A percentile compares a stretch with the other conserved stretches of the same genome.
Evolutionary conservation across 2,888 invertebrate genomes (phyloP).

Genomic region (Polymixis flavicincta): DNA sequence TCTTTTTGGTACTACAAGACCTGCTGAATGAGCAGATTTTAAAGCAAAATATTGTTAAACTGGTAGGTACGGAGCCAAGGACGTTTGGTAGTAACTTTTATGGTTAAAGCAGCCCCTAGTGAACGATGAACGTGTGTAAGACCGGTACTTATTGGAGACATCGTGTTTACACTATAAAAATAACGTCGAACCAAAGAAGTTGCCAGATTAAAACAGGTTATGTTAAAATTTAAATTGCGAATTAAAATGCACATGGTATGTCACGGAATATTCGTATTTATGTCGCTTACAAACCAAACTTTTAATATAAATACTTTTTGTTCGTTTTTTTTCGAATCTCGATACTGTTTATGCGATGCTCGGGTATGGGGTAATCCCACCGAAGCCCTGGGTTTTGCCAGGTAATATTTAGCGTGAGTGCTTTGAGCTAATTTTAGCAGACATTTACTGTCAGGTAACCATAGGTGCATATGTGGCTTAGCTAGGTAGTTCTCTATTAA

Average conservation of each 20-base stretch:
- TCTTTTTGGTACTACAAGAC: neutral
- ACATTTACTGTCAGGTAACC: slow-evolving; percentile 1
- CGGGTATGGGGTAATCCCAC: slow-evolving; percentile 33
- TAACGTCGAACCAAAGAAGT: slow-evolving; percentile 14
- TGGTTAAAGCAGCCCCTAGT: slow-evolving; percentile 13
- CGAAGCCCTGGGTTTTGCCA: slow-evolving; percentile 7
- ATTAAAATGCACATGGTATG: slow-evolving; percentile 17
- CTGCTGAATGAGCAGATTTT: slow-evolving; percentile 3
- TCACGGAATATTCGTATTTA: slow-evolving; percentile 5
- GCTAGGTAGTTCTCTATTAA: neutral
- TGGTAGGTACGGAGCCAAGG: slow-evolving; percentile 17
- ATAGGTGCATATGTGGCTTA: neutral
- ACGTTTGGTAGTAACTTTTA: slow-evolving; percentile 23
- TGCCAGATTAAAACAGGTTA: slow-evolving; percentile 31
- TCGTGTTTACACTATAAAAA: slow-evolving; percentile 27
- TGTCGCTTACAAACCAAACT: slow-evolving; percentile 11
- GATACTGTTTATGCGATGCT: slow-evolving; percentile 3
- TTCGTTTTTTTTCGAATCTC: slow-evolving; percentile 16
- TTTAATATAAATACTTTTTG: slow-evolving; percentile 27
- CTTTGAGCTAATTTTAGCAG: slow-evolving; percentile 31
- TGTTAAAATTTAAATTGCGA: slow-evolving; percentile 22
- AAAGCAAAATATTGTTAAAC: slow-evolving; percentile 7
- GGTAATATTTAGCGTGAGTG: neutral
- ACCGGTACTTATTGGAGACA: slow-evolving; percentile 10
- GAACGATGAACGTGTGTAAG: slow-evolving; percentile 15